These are phyloP conservation scores for Heteractis magnifica DNA, from an alignment of 92 coral and sea anemone species.

Conservation along the genomic window DNA sequence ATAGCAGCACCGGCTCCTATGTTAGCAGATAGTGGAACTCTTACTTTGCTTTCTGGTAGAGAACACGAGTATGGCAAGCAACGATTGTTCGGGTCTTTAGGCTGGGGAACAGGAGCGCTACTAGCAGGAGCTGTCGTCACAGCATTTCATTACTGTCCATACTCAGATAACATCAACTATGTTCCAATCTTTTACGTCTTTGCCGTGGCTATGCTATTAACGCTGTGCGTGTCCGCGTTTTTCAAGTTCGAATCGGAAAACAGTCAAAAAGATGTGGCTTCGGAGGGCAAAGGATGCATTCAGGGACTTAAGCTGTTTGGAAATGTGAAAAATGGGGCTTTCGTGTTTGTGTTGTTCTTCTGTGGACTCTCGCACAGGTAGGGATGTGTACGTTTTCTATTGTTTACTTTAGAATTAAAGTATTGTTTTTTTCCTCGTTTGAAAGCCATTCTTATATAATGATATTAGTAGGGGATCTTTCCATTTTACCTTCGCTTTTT, in stretches of 20 bases:
- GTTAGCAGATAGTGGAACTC: constrained; percentile 81
- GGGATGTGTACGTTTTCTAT: neutral
- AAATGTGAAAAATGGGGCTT: constrained; percentile 73
- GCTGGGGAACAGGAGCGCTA: constrained; percentile 82
- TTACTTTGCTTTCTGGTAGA: constrained; percentile 60
- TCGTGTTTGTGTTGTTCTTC: constrained; percentile 40
- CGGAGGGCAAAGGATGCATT: constrained; percentile 46
- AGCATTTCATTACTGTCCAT: constrained; percentile 77
- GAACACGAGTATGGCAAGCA: constrained; percentile 83
- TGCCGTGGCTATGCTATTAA: constrained; percentile 70
- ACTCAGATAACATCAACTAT: constrained; percentile 83
- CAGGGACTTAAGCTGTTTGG: constrained; percentile 68
- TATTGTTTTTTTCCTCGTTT: too few species aligned
- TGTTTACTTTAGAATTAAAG: too few species aligned
- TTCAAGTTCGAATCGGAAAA: constrained; percentile 46
- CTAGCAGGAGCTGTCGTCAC: constrained; percentile 76
- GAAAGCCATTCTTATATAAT: too few species aligned
- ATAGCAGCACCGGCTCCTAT: constrained; percentile 90
- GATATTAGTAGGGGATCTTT: too few species aligned
- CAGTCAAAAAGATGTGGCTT: constrained; percentile 17
- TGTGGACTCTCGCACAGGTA: constrained; percentile 34
- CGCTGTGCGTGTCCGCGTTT: constrained; percentile 61
- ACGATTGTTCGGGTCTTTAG: constrained; percentile 77
- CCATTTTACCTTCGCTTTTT: too few species aligned
- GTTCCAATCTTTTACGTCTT: constrained; percentile 74